Base-by-base conservation (phyloP, 1,140 invertebrate genomes). In the Aradophagus sp. region DNA sequence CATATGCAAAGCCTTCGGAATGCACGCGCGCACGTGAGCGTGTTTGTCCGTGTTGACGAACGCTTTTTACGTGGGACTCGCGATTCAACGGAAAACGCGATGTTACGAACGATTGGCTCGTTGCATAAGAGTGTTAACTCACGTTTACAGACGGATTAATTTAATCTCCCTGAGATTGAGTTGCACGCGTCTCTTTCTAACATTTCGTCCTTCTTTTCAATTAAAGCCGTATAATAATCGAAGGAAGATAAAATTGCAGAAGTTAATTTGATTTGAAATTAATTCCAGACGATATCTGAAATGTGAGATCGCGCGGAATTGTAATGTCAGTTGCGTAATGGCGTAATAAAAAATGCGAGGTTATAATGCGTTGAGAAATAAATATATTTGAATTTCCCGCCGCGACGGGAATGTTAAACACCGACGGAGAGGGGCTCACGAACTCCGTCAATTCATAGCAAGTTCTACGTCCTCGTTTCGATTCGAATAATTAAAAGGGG, bases 61-160 rank as follows among this genome's bases (percentile, higher is more conserved):
- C 13, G 16, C 47, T 69, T 61, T 61, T 69, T 42, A 19, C 12
- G 29, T 61, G 31, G 48, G 50, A 61, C 55, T 19, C 47, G 27
- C 38, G 47, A 61, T 69, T 61, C 44, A 17, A 36, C 44, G 31
- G 45, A 55, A 56, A 69, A 48, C 48, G 16, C 7, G 10, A 13
- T 19, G 42, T 61, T 69, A 69, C 34, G 38, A 69, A 29, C 36
- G 55, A 69, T 69, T 69, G 66, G 42, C 14, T 55, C 5, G 34
- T 69, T 69, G 50, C 50, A 44, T 39, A 69, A 69, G 10, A 53
- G 39, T 27, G 55, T 47, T 59, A 53, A 53, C 63, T 56, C 35
- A 53, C 29, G 47, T 52, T 59, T 58, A 59, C 32, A 27, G 26
- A 42, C 17, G 41, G 47, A 59, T 68, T 59, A 53, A 59, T 59